Evolutionary conservation across 1,140 invertebrate genomes (phyloP), one percentile per base, ranked within the genome.

Genomic region (Condylostylus longicornis): DNA sequence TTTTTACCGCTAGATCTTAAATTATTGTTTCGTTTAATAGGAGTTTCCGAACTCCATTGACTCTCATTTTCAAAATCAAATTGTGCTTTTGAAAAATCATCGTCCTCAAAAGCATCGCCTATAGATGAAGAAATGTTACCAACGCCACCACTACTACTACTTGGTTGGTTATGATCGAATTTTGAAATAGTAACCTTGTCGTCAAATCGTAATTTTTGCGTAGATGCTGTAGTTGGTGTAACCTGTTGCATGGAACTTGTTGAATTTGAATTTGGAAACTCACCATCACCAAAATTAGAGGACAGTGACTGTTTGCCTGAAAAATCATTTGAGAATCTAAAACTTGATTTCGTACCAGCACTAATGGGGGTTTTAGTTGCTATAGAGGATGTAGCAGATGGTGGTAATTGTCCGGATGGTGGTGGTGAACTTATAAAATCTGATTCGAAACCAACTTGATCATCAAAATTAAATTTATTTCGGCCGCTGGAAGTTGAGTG

Each of bases 241-340:
- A 35, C 23, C 27, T 33, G 35, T 36, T 43, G 38, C 17, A 37
- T 33, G 1, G 31, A 21, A 17, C 20, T 30, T 7, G 27, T 32
- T 10, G 35, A 34, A 20, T 25, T 42, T 13, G 32, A 36, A 27
- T 33, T 15, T 25, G 33, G 14, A 22, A 14, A 31, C 10, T 40
- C 42, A 18, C 40, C 9, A 27, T 43, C 42, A 27, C 25, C 25
- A 13, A 27, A 3, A n/a, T 12, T 32, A 5, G 10, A 4, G 17
- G 15, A 34, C 30, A 9, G 30, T 27, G 54, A 58, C 20, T 69
- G 67, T 14, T 67, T 54, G 5, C 68, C 68, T 1, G 67, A 71
- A 42, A 70, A 70, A 45, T 71, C 69, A 42, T 69, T 70, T 10
- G 68, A 68, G 45, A 71, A 71, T 23, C 69, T 54, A 19, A 63